Conservation (phyloP, 2,797 vertebrate species). For the Gymnoscopelus braueri region DNA sequence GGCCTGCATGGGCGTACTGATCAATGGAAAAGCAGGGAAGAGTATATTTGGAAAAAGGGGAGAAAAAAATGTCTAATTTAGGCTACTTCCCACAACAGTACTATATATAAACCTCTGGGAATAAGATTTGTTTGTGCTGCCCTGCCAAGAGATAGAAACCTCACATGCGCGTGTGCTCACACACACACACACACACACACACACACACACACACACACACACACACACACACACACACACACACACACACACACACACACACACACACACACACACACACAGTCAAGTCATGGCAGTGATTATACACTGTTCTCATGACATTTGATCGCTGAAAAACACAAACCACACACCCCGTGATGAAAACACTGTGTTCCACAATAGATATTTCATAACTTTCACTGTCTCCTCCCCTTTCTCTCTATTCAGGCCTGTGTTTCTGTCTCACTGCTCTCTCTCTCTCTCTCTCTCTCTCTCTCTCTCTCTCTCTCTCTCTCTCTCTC, state of each 20-base stretch:
- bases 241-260: conserved; percentile 3
- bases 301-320: conserved; percentile 19
- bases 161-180: conserved; percentile 12
- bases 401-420: background rate
- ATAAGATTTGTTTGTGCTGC: conserved; percentile 49
- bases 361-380: conserved; percentile 14
- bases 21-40: conserved; percentile 55
- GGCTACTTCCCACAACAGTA: conserved; percentile 58
- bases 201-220: conserved; percentile 10
- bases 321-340: conserved; percentile 1
- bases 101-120: conserved; percentile 72
- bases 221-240: conserved; percentile 13
- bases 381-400: conserved; percentile 12
- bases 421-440: background rate
- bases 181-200: conserved; percentile 3
- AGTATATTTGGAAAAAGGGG: conserved; percentile 54
- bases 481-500: background rate
- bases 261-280: conserved; percentile 6
- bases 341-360: conserved; percentile 19
- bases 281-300: conserved; percentile 21
- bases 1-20: conserved; percentile 11
- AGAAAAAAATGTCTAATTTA: conserved; percentile 54
- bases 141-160: conserved; percentile 37
- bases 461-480: background rate
- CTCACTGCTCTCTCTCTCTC: background rate